Evolutionary conservation across 2,797 vertebrate genomes (phyloP), one percentile per base, ranked within the genome.

Genomic region (Pteronotus mesoamericanus): DNA sequence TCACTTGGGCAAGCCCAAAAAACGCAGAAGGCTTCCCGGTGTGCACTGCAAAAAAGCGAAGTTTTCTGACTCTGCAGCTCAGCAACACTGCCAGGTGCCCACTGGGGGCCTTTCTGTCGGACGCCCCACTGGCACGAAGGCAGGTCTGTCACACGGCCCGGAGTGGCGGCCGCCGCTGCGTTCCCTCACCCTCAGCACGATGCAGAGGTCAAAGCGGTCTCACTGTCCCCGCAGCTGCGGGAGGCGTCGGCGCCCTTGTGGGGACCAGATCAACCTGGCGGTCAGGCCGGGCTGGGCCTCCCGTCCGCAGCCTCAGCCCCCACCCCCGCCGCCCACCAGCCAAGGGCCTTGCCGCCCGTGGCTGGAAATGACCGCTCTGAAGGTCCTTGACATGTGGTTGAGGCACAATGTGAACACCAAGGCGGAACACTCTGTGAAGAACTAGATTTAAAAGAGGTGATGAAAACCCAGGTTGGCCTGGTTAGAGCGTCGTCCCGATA

Each of bases 71-170:
- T 78, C 89, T 86, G 87, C 84, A 74, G 82, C 82, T 82, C 96
- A 83, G 82, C 86, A 32, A 71, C 61, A 61, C 98, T 94, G 92
- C 59, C 93, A 84, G 42, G 96, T 96, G 97, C 96, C 97, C 42
- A 98, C 97, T 96, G 0, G 11, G 96, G 97, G 96, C 96, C 78
- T 86, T 97, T 96, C 97, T 97, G 97, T 98, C 97, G 96, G 96
- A 96, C 98, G 95, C 98, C 98, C 97, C 98, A 95, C 96, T 96
- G 96, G 97, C 97, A 97, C 95, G 97, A 96, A 97, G 94, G 93
- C 83, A 85, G 44, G 86, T 89, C 80, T 97, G 96, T 94, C 97
- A 97, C 96, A 95, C 96, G 96, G 97, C 97, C 98, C 89, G 89
- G 69, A 97, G 97, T 97, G 92, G 96, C 83, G 97, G 94, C 93